phyloP scores from a whole-genome alignment of 1,140 invertebrate species.

The Solenopsis fugax region DNA sequence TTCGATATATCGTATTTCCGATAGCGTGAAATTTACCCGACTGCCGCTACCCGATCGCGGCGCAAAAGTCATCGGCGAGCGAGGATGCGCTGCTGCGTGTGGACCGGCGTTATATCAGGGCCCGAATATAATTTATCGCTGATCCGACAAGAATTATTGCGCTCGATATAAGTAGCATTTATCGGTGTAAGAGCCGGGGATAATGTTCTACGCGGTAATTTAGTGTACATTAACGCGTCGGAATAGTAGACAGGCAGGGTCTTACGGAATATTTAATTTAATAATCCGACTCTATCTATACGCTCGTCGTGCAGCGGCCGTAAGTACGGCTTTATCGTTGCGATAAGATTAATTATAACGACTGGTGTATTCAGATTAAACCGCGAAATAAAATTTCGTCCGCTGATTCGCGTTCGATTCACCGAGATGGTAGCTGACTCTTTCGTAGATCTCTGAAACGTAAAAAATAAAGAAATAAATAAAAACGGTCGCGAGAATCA shows the following conservation, averaged over 20 bases:
- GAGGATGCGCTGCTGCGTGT: constrained; percentile 61
- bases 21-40: constrained; percentile 20
- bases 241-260: constrained; percentile 34
- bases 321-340: constrained; percentile 52
- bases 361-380: constrained; percentile 1
- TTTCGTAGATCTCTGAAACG: background rate
- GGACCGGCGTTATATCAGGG: constrained; percentile 70
- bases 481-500: background rate
- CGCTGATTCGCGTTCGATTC: constrained; percentile 15
- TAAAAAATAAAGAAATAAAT: background rate
- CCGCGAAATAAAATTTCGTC: constrained; percentile 9
- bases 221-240: constrained; percentile 72
- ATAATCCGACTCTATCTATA: constrained; percentile 63
- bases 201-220: constrained; percentile 73
- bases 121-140: constrained; percentile 69
- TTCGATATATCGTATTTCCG: background rate
- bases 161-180: constrained; percentile 70
- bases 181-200: constrained; percentile 65
- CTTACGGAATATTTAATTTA: constrained; percentile 75
- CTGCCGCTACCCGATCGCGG: constrained; percentile 16
- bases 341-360: constrained; percentile 50
- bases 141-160: constrained; percentile 72
- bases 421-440: background rate
- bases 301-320: background rate
- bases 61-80: constrained; percentile 62